Conservation (phyloP, 2,888 invertebrate genomes). For the Aporophyla nigra region DNA sequence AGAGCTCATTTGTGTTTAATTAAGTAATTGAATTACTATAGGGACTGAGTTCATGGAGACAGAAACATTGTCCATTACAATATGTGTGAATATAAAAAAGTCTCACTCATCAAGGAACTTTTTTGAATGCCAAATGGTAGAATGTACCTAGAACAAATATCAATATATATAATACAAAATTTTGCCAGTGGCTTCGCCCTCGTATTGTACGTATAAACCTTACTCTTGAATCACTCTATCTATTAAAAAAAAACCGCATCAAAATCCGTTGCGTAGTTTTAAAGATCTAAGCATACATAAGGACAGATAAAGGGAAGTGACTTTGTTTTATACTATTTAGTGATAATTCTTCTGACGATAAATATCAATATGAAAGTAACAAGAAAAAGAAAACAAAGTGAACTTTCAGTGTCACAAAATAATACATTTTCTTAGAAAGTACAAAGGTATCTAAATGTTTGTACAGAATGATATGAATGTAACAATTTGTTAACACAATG, state of each 20-base stretch:
- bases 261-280: too few species aligned
- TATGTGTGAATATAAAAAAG: background rate
- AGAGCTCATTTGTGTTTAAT: background rate
- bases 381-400: background rate
- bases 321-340: too few species aligned
- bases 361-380: background rate
- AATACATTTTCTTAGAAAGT: slow-evolving; percentile 11
- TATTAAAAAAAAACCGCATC: too few species aligned
- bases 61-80: background rate
- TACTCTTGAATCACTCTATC: too few species aligned
- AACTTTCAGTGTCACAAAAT: slow-evolving; percentile 1
- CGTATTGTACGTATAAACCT: too few species aligned
- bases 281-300: too few species aligned
- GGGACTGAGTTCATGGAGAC: background rate
- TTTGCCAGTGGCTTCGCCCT: too few species aligned
- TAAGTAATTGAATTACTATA: slow-evolving; percentile 26
- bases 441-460: slow-evolving; percentile 42
- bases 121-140: background rate
- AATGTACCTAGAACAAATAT: background rate
- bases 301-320: too few species aligned
- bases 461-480: slow-evolving; percentile 30
- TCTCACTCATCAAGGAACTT: background rate
- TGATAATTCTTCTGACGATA: background rate
- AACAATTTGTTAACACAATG: slow-evolving; percentile 40
- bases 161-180: too few species aligned